Percentiles rank a stretch among this genome's conserved stretches.
Evolutionary conservation across 2,113 vertebrate species (phyloP).

Genomic region (Chitala chitala): DNA sequence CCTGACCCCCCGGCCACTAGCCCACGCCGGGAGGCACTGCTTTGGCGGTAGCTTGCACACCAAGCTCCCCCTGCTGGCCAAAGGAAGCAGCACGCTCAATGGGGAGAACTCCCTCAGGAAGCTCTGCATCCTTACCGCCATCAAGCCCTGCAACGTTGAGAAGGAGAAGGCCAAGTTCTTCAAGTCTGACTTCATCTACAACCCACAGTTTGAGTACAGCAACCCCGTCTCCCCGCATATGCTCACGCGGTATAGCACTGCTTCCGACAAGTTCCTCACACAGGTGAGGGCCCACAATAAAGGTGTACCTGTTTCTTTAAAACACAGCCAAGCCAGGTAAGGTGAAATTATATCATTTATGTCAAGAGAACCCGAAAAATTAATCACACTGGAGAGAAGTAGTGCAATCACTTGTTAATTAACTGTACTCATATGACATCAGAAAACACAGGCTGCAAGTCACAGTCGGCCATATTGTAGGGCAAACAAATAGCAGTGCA

Average conservation of each 20-base stretch:
- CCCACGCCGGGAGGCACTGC: background rate
- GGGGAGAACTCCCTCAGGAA: slow-evolving; percentile 62
- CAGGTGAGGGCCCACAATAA: slow-evolving; percentile 57
- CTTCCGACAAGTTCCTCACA: slow-evolving; percentile 78
- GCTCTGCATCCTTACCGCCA: slow-evolving; percentile 78
- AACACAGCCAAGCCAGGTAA: background rate
- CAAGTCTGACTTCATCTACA: slow-evolving; percentile 75
- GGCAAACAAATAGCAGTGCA: no score
- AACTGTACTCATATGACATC: no score
- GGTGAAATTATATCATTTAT: background rate
- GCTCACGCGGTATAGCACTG: slow-evolving; percentile 70
- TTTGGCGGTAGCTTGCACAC: slow-evolving; percentile 19
- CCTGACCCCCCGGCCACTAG: slow-evolving; percentile 45
- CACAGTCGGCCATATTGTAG: no score
- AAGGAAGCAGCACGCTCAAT: slow-evolving; percentile 47
- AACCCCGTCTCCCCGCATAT: slow-evolving; percentile 66
- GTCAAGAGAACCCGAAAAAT: background rate
- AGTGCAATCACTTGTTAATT: no score
- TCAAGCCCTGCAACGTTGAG: slow-evolving; percentile 87
- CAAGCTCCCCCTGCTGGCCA: slow-evolving; percentile 48
- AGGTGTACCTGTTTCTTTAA: background rate
- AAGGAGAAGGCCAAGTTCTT: slow-evolving; percentile 83
- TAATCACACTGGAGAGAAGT: background rate
- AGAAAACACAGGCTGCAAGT: background rate
- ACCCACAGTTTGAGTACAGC: slow-evolving; percentile 87